These are phyloP conservation scores for Andrena camellia DNA, from an alignment of 2,888 invertebrate species.

Conservation along the genomic window DNA sequence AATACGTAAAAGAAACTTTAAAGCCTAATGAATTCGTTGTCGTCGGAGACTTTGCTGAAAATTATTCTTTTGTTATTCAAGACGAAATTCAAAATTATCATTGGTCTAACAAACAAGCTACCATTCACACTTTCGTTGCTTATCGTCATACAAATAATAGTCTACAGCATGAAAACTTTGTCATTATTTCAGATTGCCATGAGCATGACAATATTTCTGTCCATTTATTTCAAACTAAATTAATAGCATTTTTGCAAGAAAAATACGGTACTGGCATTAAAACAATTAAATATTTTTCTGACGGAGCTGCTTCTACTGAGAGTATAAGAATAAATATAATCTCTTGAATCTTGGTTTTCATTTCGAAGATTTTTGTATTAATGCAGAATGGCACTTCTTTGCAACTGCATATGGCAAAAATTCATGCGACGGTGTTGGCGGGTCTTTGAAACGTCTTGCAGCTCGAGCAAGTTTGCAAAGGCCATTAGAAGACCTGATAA, in stretches of 20 bases:
- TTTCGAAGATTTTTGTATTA: conserved; percentile 6
- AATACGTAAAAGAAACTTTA: not conserved
- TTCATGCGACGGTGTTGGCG: conserved; percentile 17
- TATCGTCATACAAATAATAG: not conserved
- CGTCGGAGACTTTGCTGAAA: conserved; percentile 20
- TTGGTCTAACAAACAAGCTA: conserved; percentile 4
- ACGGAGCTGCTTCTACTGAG: not conserved
- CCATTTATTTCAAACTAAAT: not conserved
- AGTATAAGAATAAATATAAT: conserved; percentile 15
- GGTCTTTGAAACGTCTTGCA: conserved; percentile 22
- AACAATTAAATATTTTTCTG: conserved; percentile 4
- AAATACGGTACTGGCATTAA: not conserved
- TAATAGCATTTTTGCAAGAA: conserved; percentile 2
- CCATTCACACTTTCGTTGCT: conserved; percentile 7
- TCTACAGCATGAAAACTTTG: not conserved
- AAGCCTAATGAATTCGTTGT: conserved; percentile 14
- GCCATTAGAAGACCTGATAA: not conserved
- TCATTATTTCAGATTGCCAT: conserved; percentile 19
- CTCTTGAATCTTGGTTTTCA: conserved; percentile 6
- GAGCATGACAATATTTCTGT: conserved; percentile 8
- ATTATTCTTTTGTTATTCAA: conserved; percentile 22
- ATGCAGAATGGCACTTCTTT: conserved; percentile 24
- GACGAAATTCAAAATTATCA: conserved; percentile 11
- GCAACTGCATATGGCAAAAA: conserved; percentile 26
- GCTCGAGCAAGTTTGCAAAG: conserved; percentile 18